Evolutionary conservation across 2,888 invertebrate genomes (phyloP).

Genomic region (Andrena marginata): DNA sequence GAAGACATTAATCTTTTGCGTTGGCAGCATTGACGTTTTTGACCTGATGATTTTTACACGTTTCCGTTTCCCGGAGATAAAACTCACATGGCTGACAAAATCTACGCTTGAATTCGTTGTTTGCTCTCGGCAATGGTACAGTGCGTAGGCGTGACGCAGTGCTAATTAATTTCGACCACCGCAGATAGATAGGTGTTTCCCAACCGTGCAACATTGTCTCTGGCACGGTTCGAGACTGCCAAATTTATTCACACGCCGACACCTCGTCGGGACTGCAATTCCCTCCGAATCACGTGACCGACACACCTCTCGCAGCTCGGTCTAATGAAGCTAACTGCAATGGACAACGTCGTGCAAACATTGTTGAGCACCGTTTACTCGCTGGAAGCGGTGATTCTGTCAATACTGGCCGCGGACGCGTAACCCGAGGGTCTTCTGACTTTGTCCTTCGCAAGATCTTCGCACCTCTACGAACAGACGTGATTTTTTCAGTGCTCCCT

Average conservation of each 20-base stretch:
- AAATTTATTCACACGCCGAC: slow-evolving; percentile 9
- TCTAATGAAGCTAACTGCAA: slow-evolving; percentile 43
- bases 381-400: not conserved
- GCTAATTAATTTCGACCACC: not conserved
- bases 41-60: slow-evolving; percentile 49
- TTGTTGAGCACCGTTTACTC: slow-evolving; percentile 14
- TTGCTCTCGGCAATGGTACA: not conserved
- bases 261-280: not conserved
- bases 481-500: not conserved
- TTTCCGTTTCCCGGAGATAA: not conserved
- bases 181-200: not conserved
- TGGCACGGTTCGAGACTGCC: not conserved
- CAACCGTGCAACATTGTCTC: not conserved
- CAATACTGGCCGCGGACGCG: not conserved
- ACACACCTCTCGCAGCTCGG: not conserved
- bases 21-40: not conserved
- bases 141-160: not conserved
- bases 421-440: not conserved
- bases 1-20: not conserved
- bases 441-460: slow-evolving; percentile 10
- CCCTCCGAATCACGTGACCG: not conserved
- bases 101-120: not conserved
- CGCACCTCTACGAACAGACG: slow-evolving; percentile 14
- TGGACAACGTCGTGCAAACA: slow-evolving; percentile 31
- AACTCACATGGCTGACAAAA: not conserved